Evolutionary conservation across 92 coral and sea anemone genomes (phyloP), one percentile per base, ranked within the genome.

Genomic region (Parazoanthus darwini): DNA sequence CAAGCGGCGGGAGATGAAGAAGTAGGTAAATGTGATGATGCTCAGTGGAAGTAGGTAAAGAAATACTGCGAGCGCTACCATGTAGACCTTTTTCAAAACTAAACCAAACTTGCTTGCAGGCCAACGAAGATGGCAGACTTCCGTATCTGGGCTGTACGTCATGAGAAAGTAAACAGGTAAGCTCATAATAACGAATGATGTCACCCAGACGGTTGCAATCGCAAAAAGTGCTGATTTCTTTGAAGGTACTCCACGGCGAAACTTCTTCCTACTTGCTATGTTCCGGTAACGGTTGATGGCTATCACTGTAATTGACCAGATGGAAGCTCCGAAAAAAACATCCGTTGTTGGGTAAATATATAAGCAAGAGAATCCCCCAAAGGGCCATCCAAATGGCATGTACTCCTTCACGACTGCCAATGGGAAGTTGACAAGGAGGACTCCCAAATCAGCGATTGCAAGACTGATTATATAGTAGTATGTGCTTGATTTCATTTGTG

Each of bases 221-320:
- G 82, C 81, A 72, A 94, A 56, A 22, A 71, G 65, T 13, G 92
- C 88, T 33, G 79, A 79, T 14, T 42, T 79, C 73, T 39, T 89
- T 14, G 96, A 90, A 71, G 81, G 89, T 25, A 50, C 71, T 65
- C 91, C 63, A 16, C 79, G 74, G 15, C 77, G 85, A 72, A 82
- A 86, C 20, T 82, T 79, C 54, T 78, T 82, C 6, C 88, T 74
- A n/a, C 92, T 92, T 6, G 82, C 92, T 76, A 95, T 92, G 72
- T 92, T 95, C 23, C 90, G 78, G 82, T 95, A 93, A 26, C 98
- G 88, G 81, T 95, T 94, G 29, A 95, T 89, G 56, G 96, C 98
- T 29, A 95, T 95, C 8, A 89, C 88, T 3, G 94, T 92, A 16
- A 93, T 95, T 74, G 98, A 95, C 98, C 98, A 95, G n/a, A 93